These are phyloP conservation scores for Nomada flava DNA, from an alignment of 2,888 invertebrate genomes.

Conservation along the genomic window DNA sequence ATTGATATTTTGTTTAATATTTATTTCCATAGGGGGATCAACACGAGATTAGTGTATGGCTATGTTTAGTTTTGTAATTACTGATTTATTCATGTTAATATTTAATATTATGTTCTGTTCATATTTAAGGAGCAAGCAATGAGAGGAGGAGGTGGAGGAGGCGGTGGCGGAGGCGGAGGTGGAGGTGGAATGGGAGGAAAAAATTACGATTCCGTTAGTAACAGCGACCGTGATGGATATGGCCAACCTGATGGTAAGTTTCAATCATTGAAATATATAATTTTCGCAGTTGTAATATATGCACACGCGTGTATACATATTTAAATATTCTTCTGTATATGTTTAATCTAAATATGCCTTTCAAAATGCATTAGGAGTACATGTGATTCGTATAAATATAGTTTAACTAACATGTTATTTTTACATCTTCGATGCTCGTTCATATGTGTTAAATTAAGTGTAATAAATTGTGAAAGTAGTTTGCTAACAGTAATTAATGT, in stretches of 20 bases:
- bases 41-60: background rate
- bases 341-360: background rate
- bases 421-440: background rate
- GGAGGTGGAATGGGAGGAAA: conserved; percentile 71
- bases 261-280: conserved; percentile 17
- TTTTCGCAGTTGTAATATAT: background rate
- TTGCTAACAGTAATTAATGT: conserved; percentile 24
- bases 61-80: conserved; percentile 1
- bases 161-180: conserved; percentile 57
- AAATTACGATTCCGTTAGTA: conserved; percentile 80
- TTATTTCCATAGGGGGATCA: background rate
- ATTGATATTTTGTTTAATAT: background rate
- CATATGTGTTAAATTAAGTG: background rate
- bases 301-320: too few relatives aligned
- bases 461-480: background rate
- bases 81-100: conserved; percentile 2
- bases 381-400: background rate
- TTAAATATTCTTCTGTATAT: background rate
- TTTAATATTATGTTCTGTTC: conserved; percentile 50
- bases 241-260: conserved; percentile 80
- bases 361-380: too few relatives aligned
- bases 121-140: conserved; percentile 81
- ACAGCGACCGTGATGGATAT: conserved; percentile 81
- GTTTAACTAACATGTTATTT: background rate
- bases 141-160: conserved; percentile 77